phyloP scores from a whole-genome alignment of 2,888 invertebrate species.

The Pristionchus arcanus region DNA sequence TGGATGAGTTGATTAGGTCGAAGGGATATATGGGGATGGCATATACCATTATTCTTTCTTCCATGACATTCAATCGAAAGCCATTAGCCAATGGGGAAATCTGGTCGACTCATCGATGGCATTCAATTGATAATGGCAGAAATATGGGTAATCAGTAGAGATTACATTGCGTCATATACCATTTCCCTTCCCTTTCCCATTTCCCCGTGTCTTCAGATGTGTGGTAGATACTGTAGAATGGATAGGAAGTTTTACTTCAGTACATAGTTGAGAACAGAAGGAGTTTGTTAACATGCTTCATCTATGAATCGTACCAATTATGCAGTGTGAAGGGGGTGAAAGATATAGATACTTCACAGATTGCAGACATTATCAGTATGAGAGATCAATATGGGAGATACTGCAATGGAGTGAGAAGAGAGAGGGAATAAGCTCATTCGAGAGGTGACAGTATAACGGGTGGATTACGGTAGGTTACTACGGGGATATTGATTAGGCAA shows the following conservation, averaged over 20 bases:
- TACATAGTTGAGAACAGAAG: constrained; percentile 45
- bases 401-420: not conserved
- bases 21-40: not conserved
- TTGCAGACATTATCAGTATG: not conserved
- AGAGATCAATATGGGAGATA: not conserved
- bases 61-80: not conserved
- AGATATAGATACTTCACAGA: not conserved
- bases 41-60: not conserved
- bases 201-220: not conserved
- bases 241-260: constrained; percentile 10
- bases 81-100: not conserved
- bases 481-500: not conserved
- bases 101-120: not conserved
- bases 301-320: not conserved
- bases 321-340: constrained; percentile 33
- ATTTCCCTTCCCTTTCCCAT: not conserved
- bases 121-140: not conserved
- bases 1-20: not conserved
- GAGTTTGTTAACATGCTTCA: constrained; percentile 26
- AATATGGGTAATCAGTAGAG: not conserved
- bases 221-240: constrained; percentile 15
- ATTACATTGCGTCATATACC: no score
- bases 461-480: not conserved
- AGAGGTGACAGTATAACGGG: not conserved
- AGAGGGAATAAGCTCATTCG: constrained; percentile 1